phyloP scores from a whole-genome alignment of 2,113 vertebrate genomes.

The Thunnus thynnus region DNA sequence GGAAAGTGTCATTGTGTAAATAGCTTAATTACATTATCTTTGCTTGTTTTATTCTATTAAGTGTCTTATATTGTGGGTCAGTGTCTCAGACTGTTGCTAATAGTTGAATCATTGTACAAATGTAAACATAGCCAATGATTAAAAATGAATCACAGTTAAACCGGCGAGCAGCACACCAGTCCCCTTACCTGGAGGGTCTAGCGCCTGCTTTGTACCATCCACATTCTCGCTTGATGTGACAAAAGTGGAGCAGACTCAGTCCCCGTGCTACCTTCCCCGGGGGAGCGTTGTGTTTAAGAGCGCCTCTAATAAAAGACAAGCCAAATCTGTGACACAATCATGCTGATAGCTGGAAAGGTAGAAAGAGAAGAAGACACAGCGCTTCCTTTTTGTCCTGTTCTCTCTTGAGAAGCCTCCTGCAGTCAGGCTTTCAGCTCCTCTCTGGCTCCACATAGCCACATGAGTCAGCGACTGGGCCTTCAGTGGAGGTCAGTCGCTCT shows the following conservation, averaged over 20 bases:
- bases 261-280: conserved; percentile 14
- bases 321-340: conserved; percentile 51
- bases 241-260: conserved; percentile 44
- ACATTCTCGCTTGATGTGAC: conserved; percentile 32
- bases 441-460: conserved; percentile 52
- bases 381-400: conserved; percentile 9
- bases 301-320: conserved; percentile 58
- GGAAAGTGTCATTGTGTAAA: background rate
- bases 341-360: conserved; percentile 43
- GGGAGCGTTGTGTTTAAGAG: conserved; percentile 28
- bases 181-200: background rate
- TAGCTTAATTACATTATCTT: background rate
- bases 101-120: fast-evolving
- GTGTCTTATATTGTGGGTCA: background rate
- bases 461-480: conserved; percentile 73
- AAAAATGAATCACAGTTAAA: conserved; percentile 3
- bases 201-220: conserved; percentile 13
- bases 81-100: background rate
- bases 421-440: conserved; percentile 50
- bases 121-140: background rate
- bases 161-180: background rate
- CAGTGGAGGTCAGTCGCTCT: conserved; percentile 54
- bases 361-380: background rate
- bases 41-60: background rate
- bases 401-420: conserved; percentile 33